phyloP scores from a whole-genome alignment of 1,140 invertebrate species.

The Heliothis virescens region DNA sequence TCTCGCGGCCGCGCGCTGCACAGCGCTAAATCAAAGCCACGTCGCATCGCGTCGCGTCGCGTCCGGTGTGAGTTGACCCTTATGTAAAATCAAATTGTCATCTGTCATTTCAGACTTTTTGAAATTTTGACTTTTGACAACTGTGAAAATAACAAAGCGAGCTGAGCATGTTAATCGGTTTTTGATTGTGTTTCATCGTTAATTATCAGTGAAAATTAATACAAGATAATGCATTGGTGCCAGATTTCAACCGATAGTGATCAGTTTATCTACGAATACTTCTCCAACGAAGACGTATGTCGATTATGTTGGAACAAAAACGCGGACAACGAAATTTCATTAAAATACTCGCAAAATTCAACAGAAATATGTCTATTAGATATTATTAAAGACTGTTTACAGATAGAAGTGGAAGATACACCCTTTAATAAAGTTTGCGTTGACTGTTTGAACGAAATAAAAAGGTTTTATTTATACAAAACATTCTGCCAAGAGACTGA shows the following conservation, averaged over 20 bases:
- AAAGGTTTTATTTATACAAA: constrained; percentile 72
- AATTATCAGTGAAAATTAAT: neutral
- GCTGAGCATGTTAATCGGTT: neutral
- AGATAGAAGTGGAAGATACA: constrained; percentile 61
- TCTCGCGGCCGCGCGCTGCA: too few species aligned
- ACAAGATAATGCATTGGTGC: constrained; percentile 51
- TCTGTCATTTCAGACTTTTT: too few species aligned
- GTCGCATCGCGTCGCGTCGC: too few species aligned
- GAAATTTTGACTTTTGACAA: too few species aligned
- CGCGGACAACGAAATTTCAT: constrained; percentile 59
- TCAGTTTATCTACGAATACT: constrained; percentile 71
- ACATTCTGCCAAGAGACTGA: constrained; percentile 67
- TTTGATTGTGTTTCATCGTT: constrained; percentile 3
- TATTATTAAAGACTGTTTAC: constrained; percentile 71
- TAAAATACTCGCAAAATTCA: constrained; percentile 38
- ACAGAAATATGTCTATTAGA: constrained; percentile 46
- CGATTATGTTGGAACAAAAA: constrained; percentile 71
- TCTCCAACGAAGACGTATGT: constrained; percentile 72
- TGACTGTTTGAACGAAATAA: constrained; percentile 62
- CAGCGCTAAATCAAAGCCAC: too few species aligned
- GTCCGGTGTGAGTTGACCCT: too few species aligned
- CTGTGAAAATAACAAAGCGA: constrained; percentile 29
- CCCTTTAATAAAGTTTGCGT: constrained; percentile 66
- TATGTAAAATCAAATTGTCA: too few species aligned
- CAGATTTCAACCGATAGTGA: constrained; percentile 49